Base-by-base conservation (phyloP, 2,113 vertebrate genomes). In the Spilogale gracilis region DNA sequence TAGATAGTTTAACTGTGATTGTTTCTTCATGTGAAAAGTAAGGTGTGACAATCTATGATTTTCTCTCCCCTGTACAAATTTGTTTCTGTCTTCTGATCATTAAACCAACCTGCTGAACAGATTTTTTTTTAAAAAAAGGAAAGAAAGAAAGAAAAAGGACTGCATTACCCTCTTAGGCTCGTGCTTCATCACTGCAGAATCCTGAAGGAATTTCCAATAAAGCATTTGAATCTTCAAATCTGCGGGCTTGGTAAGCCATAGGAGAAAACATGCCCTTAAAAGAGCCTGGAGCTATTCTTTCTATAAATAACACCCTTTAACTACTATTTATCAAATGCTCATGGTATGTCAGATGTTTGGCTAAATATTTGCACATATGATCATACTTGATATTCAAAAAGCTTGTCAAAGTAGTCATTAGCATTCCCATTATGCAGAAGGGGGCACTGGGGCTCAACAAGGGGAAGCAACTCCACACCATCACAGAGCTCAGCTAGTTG, bases 71-170 rank as follows among this genome's bases (percentile, higher is more conserved):
- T 16, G 56, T 97, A 90, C 23, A 97, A 97, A 96, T 97, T 95
- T 97, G 78, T 89, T 91, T 92, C 93, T 96, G 48, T 88, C 80
- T 91, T 95, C 84, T 97, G 74, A 92, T 97, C 88, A 97, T 97
- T 92, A 95, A 97, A 91, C 65, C 58, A 98, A 94, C 45, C 67
- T 87, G 89, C 82, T 86, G 80, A 88, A 84, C 45, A 97, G 92
- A 81, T 94, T 45, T 6, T 90, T 4, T 45, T 6, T 90, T 4
- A 5, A 76, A 58, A 69, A 86, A 14, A 9, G 1, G n/a, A 17
- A 18, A 16, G 74, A 11, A 9, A 1, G 6, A 25, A 38, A 5
- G 23, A 20, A 21, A 32, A 45, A 82, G 7, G 12, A 88, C 81
- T 63, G n/a, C 12, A 93, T 86, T 96, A 60, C 13, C 9, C 79